Percentiles rank a stretch among this genome's conserved stretches.
phyloP scores from a whole-genome alignment of 2,888 invertebrate genomes.

The Malacosoma neustria region DNA sequence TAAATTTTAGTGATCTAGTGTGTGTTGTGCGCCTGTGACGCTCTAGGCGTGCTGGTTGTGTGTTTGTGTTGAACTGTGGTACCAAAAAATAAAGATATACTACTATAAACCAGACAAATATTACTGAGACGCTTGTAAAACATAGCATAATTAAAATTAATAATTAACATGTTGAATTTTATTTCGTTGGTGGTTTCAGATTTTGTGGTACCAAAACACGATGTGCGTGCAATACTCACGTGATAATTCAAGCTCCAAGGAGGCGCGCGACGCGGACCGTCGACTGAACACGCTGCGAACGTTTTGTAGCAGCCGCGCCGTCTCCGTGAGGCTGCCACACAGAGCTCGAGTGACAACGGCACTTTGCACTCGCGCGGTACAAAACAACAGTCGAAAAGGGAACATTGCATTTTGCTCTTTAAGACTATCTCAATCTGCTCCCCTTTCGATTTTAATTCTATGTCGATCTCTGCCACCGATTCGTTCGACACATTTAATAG shows the following conservation, averaged over 20 bases:
- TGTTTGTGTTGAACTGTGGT: too few relatives aligned
- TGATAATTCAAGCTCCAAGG: constrained; percentile 92
- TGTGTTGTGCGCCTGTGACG: constrained; percentile 24
- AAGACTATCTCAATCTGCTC: not conserved
- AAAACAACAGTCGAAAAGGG: not conserved
- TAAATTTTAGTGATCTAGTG: not conserved
- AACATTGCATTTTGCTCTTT: not conserved
- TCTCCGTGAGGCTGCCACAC: constrained; percentile 93
- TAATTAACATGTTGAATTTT: too few relatives aligned
- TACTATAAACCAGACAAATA: too few relatives aligned
- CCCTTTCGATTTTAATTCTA: not conserved
- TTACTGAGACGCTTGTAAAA: too few relatives aligned
- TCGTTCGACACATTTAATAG: constrained; percentile 1
- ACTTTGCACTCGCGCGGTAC: constrained; percentile 30
- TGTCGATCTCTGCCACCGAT: too few relatives aligned
- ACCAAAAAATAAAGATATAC: too few relatives aligned
- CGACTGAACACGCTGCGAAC: constrained; percentile 94
- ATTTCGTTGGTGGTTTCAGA: too few relatives aligned
- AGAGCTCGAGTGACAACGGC: constrained; percentile 39
- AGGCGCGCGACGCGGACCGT: constrained; percentile 84
- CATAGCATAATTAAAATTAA: too few relatives aligned
- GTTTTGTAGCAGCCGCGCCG: constrained; percentile 95
- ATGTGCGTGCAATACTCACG: constrained; percentile 81
- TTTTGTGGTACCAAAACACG: too few relatives aligned
- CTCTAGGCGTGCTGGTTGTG: constrained; percentile 26